phyloP scores from a whole-genome alignment of 1,140 invertebrate species.

The Pectinophora gossypiella region DNA sequence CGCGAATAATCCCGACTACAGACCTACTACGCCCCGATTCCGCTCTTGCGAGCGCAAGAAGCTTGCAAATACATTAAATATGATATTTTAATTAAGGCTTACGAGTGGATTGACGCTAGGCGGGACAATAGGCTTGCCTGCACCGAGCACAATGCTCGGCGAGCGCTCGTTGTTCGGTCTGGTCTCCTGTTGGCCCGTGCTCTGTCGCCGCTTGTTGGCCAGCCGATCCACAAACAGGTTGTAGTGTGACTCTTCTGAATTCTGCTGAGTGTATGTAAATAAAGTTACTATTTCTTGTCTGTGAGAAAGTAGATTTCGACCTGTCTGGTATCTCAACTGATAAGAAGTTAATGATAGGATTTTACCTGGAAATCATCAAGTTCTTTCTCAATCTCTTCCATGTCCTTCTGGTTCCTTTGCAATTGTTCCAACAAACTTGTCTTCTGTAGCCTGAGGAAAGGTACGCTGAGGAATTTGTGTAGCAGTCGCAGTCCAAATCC shows the following conservation, averaged over 20 bases:
- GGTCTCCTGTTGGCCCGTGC: constrained; percentile 69
- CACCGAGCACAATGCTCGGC: constrained; percentile 62
- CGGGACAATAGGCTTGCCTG: constrained; percentile 60
- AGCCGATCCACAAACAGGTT: constrained; percentile 87
- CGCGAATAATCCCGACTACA: too few relatives aligned
- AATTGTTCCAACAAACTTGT: constrained; percentile 92
- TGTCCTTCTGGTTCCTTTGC: constrained; percentile 91
- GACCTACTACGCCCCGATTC: too few relatives aligned
- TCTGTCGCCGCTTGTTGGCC: constrained; percentile 82
- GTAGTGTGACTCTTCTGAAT: constrained; percentile 95
- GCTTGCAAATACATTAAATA: too few relatives aligned
- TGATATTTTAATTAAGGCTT: too few relatives aligned
- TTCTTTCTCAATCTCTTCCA: constrained; percentile 87
- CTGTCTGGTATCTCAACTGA: too few relatives aligned
- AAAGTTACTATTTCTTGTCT: too few relatives aligned
- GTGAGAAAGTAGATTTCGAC: too few relatives aligned
- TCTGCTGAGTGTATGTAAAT: constrained; percentile 51
- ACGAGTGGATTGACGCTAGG: constrained; percentile 62
- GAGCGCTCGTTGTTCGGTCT: constrained; percentile 45
- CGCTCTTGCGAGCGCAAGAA: too few relatives aligned
- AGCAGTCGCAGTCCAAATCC: constrained; percentile 95
- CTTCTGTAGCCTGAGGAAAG: constrained; percentile 94
- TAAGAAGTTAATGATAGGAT: not conserved
- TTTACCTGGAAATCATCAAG: constrained; percentile 81
- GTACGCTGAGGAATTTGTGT: constrained; percentile 97